Conservation (phyloP, 1,140 invertebrate species). For the Campodea augens region DNA sequence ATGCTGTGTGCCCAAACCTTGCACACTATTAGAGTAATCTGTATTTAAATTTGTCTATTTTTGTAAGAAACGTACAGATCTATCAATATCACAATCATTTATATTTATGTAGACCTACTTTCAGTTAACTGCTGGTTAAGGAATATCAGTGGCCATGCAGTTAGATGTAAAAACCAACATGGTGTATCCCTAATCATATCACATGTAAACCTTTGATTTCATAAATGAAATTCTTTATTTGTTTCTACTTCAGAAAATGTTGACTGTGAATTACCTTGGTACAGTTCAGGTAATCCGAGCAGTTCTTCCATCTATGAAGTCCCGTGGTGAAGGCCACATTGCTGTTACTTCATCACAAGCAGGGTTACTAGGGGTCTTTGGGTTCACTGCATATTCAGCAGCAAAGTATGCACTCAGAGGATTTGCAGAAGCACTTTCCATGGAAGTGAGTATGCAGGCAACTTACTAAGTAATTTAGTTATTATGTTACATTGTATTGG, state of each 20-base stretch:
- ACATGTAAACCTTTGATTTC: too few species aligned
- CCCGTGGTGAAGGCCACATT: constrained; percentile 41
- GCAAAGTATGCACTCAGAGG: constrained; percentile 90
- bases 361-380: constrained; percentile 75
- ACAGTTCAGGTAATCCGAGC: constrained; percentile 31
- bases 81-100: too few species aligned
- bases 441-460: constrained; percentile 51
- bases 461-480: not conserved
- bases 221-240: constrained; percentile 6
- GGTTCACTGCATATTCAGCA: constrained; percentile 74
- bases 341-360: constrained; percentile 79
- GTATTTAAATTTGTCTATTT: too few species aligned
- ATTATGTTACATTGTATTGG: too few species aligned
- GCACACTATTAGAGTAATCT: too few species aligned
- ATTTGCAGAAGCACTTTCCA: constrained; percentile 76
- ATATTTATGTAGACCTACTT: too few species aligned
- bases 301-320: constrained; percentile 31
- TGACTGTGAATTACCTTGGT: constrained; percentile 35
- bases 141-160: too few species aligned
- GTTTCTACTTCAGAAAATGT: constrained; percentile 24
- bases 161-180: too few species aligned
- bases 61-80: too few species aligned
- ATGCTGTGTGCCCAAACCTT: too few species aligned
- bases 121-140: too few species aligned
- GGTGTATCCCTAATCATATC: too few species aligned